Conservation (phyloP, 2,888 invertebrate species). For the Phortica okadai region DNA sequence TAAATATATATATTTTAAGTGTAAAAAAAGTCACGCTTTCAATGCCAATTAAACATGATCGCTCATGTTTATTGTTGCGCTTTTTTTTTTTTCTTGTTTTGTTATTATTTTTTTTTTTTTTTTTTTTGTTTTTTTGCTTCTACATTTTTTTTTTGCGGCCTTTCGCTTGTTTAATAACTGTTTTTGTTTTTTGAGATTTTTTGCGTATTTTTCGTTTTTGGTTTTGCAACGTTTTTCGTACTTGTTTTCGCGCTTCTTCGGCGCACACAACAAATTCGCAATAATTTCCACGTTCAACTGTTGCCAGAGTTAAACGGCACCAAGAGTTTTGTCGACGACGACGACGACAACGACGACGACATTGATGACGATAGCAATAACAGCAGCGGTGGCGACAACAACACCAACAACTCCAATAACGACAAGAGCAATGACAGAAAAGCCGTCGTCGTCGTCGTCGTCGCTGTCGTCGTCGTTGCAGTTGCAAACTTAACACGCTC, state of each 20-base stretch:
- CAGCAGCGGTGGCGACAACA: neutral
- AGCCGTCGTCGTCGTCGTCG: constrained; percentile 53
- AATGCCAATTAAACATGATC: too few relatives aligned
- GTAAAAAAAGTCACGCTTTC: too few relatives aligned
- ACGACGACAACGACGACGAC: constrained; percentile 26
- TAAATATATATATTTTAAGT: too few relatives aligned
- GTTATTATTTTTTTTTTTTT: neutral
- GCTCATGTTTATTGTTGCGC: too few relatives aligned
- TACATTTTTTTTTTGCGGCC: neutral
- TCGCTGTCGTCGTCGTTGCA: constrained; percentile 42
- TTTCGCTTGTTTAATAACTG: constrained; percentile 32
- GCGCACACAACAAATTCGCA: constrained; percentile 74
- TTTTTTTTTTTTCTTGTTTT: neutral
- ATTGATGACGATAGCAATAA: constrained; percentile 30
- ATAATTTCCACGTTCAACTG: constrained; percentile 76
- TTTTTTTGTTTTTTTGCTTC: neutral
- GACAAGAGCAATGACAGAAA: constrained; percentile 25
- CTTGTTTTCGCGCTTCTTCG: constrained; percentile 33
- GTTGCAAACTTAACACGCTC: constrained; percentile 17
- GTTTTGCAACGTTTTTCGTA: constrained; percentile 1
- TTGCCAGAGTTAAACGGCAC: constrained; percentile 70
- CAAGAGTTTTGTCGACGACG: constrained; percentile 66
- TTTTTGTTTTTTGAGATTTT: constrained; percentile 15
- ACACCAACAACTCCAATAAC: constrained; percentile 23
- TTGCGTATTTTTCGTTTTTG: constrained; percentile 20